Evolutionary conservation across 35 echinoderm and acorn worm species (phyloP), one percentile per base, ranked within the genome.

Genomic region (Patiria miniata): DNA sequence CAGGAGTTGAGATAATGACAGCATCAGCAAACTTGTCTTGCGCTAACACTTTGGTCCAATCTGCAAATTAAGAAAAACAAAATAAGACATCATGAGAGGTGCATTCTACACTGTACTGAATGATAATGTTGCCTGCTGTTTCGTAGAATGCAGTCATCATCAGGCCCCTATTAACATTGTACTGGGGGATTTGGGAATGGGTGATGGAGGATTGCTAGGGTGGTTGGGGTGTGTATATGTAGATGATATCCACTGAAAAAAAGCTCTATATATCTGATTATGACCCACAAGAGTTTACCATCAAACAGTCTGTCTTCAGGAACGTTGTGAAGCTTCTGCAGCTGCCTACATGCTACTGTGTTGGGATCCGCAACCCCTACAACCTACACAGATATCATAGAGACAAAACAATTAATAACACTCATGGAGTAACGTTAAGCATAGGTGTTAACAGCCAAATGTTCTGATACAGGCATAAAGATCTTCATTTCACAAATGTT

Each of bases 321-420:
- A 51, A 98, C 84, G 37, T 89, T 77, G 52, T 93, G 89, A 2
- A 53, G 18, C 51, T 86, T 89, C 79, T 98, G 89, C 68, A 98
- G 88, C 8, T 54, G 37, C 32, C 77, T 87, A 32, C 85, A 18
- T 1, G 80, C 58, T 40, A 91, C 83, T 37, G 91, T 89, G 39
- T 84, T 98, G 37, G 89, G 89, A 83, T 98, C 95, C 38, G 95
- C 95, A 18, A 98, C 95, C 44, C 87, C 92, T 14, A 98, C 92
- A 77, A 98, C 86, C 95, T 94, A 14, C 34, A n/a, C n/a, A n/a
- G n/a, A n/a, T 80, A 34, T n/a, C 30, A 42, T 8, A 2, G 8
- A 7, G 39, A 38, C 19, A 80, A 29, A 42, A 8, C 39, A 21
- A 38, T 5, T 21, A 42, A n/a, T n/a, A 38, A 7, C 21, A 80